Evolutionary conservation across 2,888 invertebrate species (phyloP).

Genomic region (Scelioninae gen. 2): DNA sequence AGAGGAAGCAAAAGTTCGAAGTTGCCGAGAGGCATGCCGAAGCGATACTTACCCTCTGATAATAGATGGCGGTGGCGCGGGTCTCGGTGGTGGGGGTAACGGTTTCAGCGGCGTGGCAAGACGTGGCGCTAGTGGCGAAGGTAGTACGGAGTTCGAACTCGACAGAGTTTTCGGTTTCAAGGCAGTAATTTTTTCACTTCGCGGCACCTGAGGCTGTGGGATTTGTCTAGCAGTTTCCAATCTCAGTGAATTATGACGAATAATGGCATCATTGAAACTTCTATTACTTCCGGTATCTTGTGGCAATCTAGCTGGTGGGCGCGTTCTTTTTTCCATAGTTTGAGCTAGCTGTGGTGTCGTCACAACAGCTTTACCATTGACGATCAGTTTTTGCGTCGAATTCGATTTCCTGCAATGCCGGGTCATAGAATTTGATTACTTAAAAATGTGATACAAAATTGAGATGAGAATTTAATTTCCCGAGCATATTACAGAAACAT

Average conservation of each 20-base stretch:
- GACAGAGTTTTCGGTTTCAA: conserved; percentile 65
- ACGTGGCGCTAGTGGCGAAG: conserved; percentile 72
- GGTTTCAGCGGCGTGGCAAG: conserved; percentile 71
- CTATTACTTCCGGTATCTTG: conserved; percentile 43
- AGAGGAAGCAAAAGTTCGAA: not conserved
- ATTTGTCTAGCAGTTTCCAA: conserved; percentile 69
- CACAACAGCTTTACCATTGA: conserved; percentile 75
- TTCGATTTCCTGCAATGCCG: conserved; percentile 62
- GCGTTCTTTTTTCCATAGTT: conserved; percentile 64
- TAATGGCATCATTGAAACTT: conserved; percentile 66
- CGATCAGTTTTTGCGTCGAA: conserved; percentile 75
- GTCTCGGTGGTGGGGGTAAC: conserved; percentile 72
- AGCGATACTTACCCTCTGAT: conserved; percentile 67
- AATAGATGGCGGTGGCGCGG: conserved; percentile 68
- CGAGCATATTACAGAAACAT: not conserved
- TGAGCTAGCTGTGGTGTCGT: conserved; percentile 66
- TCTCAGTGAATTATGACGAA: conserved; percentile 71
- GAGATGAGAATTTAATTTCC: too few species aligned
- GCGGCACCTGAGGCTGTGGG: conserved; percentile 69
- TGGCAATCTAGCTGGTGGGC: conserved; percentile 69
- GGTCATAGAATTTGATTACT: too few species aligned
- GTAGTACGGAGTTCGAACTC: conserved; percentile 67
- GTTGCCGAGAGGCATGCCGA: not conserved
- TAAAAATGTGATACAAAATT: too few species aligned
- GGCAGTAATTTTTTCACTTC: conserved; percentile 43